These are phyloP conservation scores for Eurypyga helias DNA, from an alignment of 2,113 vertebrate genomes.

Conservation along the genomic window DNA sequence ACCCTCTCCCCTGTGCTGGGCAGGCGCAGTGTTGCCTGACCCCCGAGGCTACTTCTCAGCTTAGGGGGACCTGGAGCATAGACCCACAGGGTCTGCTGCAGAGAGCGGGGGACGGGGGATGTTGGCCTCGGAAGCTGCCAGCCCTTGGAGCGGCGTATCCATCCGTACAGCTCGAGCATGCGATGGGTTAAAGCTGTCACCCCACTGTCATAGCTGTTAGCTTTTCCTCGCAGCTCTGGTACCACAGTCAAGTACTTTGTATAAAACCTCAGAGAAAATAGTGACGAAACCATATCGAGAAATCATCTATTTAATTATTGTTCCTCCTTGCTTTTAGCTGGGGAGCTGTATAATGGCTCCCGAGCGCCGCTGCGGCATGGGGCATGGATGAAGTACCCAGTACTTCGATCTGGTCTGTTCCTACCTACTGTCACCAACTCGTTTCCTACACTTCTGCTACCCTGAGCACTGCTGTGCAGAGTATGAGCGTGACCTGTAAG, in stretches of 20 bases:
- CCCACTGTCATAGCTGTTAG: background rate
- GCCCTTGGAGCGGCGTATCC: rapidly evolving
- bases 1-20: background rate
- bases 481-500: background rate
- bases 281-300: background rate
- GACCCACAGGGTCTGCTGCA: background rate
- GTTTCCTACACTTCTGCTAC: background rate
- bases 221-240: background rate
- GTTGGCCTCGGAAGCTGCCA: rapidly evolving
- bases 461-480: background rate
- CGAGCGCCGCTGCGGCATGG: background rate
- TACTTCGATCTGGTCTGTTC: background rate
- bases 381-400: background rate
- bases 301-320: background rate
- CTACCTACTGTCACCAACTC: background rate
- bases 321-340: background rate
- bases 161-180: rapidly evolving
- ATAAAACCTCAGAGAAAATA: background rate
- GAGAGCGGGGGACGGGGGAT: rapidly evolving
- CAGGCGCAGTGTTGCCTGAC: background rate
- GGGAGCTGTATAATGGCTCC: background rate
- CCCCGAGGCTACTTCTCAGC: background rate
- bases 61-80: background rate
- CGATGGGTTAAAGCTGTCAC: background rate
- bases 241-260: background rate